Conservation (phyloP, 92 coral and sea anemone species). For the Pocillopora meandrina region DNA sequence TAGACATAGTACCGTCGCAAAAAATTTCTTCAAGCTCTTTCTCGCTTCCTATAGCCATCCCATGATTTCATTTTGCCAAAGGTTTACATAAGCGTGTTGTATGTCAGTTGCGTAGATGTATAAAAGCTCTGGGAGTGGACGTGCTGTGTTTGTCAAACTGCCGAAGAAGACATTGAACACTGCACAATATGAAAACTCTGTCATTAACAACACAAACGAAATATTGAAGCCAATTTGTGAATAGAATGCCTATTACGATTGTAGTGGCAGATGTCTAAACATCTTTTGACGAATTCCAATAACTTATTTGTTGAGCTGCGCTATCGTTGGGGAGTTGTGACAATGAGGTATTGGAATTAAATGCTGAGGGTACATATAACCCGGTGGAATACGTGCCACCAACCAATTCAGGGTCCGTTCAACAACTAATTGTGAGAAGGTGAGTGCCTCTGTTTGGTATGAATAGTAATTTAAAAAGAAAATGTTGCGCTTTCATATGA, state of each 20-base stretch:
- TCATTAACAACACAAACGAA: not conserved
- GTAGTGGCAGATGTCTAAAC: not conserved
- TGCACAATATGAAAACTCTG: too few relatives aligned
- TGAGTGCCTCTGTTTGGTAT: not conserved
- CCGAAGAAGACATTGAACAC: too few relatives aligned
- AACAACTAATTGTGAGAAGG: not conserved
- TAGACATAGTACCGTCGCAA: too few relatives aligned
- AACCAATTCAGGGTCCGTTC: not conserved
- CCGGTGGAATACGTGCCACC: not conserved
- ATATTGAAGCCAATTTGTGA: not conserved
- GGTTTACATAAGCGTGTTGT: too few relatives aligned
- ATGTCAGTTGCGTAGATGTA: too few relatives aligned
- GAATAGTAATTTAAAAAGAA: not conserved
- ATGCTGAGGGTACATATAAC: not conserved
- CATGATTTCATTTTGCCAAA: too few relatives aligned
- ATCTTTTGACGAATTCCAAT: not conserved
- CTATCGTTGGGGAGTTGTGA: not conserved
- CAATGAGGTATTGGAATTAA: not conserved
- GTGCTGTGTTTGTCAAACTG: too few relatives aligned
- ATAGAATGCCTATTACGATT: not conserved
- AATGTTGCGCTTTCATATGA: not conserved
- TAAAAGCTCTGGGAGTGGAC: too few relatives aligned
- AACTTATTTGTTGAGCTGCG: conserved; percentile 10
- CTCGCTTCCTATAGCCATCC: too few relatives aligned
- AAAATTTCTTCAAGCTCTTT: too few relatives aligned